Conservation (phyloP, 2,113 vertebrate species). For the Phrynosoma blainvillii region DNA sequence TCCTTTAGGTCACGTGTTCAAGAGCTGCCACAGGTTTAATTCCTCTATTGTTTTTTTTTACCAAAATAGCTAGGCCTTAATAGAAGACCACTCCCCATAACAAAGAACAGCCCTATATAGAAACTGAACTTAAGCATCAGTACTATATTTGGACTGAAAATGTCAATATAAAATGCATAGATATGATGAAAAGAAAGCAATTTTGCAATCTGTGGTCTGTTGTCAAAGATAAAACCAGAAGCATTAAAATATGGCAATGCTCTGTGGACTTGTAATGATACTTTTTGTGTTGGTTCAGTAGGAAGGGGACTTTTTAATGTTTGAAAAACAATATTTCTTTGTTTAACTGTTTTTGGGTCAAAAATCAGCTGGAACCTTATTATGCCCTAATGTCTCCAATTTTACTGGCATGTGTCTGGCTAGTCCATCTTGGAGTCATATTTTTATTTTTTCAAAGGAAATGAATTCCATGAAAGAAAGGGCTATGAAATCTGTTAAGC, state of each 20-base stretch:
- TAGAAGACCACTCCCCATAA: background rate
- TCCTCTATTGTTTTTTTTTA: background rate
- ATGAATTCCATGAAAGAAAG: background rate
- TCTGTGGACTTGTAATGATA: background rate
- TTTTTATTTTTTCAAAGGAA: conserved; percentile 18
- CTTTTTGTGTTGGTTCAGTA: background rate
- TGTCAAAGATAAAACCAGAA: background rate
- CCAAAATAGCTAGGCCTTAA: background rate
- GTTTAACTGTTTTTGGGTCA: background rate
- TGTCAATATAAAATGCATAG: background rate
- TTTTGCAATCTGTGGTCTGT: background rate
- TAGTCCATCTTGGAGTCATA: background rate
- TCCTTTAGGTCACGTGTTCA: background rate
- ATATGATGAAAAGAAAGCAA: background rate
- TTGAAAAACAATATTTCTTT: background rate
- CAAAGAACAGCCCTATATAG: background rate
- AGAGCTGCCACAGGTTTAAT: background rate
- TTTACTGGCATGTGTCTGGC: background rate
- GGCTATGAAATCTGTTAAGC: background rate
- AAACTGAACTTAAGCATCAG: background rate
- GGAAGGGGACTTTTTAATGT: background rate
- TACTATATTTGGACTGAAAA: background rate
- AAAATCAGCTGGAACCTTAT: conserved; percentile 6
- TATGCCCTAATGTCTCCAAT: background rate
- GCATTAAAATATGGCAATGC: background rate